phyloP scores from a whole-genome alignment of 30 jellyfish, hydroid and myxozoan genomes.

The Nemopilema nomurai region DNA sequence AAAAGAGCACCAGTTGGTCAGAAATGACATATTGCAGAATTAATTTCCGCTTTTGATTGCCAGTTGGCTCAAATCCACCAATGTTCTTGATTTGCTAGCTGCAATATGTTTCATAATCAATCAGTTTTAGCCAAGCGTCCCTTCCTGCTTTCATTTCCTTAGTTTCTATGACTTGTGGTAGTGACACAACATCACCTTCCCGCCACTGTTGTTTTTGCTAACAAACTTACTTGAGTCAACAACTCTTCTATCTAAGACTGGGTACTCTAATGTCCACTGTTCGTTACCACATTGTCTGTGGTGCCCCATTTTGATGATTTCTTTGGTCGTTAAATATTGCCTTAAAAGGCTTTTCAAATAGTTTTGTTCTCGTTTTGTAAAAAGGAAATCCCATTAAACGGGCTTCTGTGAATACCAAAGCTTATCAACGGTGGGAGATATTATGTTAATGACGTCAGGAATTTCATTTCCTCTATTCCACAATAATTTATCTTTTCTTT shows the following conservation, averaged over 20 bases:
- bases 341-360: not conserved
- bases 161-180: not conserved
- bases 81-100: no score
- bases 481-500: no score
- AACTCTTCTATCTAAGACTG: no score
- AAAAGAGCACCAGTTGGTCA: no score
- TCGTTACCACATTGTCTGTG: no score
- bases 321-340: not conserved
- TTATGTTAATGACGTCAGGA: not conserved
- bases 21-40: no score
- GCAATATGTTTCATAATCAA: not conserved
- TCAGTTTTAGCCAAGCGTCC: not conserved
- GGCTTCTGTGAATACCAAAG: not conserved
- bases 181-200: not conserved
- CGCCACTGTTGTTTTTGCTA: not conserved
- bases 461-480: not conserved
- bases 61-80: no score
- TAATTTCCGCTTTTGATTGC: no score
- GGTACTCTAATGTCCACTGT: no score
- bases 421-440: not conserved
- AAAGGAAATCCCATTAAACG: not conserved
- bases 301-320: not conserved
- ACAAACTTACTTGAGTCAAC: not conserved
- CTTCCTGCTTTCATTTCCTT: not conserved
- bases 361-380: not conserved